A percentile compares a stretch with the other conserved stretches of the same genome.
These are phyloP conservation scores for Phymanthus crucifer DNA, from an alignment of 92 coral and sea anemone species.

Conservation along the genomic window DNA sequence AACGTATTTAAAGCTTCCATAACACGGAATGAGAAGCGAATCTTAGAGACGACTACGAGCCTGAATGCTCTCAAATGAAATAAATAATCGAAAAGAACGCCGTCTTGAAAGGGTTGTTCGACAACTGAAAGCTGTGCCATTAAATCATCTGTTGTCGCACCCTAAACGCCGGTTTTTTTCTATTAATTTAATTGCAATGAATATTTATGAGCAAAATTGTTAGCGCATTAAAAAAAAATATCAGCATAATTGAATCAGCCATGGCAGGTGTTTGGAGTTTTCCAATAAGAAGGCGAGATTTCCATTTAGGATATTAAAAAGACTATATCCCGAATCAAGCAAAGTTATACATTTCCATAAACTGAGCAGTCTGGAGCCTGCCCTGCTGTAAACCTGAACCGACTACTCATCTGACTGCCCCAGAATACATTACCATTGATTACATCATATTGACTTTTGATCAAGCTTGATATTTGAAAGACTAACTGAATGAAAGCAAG, in stretches of 20 bases:
- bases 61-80: not conserved
- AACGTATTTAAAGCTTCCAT: constrained; percentile 5
- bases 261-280: not conserved
- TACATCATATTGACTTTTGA: not conserved
- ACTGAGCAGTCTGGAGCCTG: not conserved
- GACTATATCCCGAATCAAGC: not conserved
- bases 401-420: not conserved
- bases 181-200: not conserved
- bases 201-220: not conserved
- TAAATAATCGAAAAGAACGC: not conserved
- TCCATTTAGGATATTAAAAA: not conserved
- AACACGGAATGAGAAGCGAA: not conserved
- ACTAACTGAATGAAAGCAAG: not conserved
- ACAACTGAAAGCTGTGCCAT: not conserved
- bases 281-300: not conserved
- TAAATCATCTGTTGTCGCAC: not conserved
- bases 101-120: not conserved
- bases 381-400: not conserved
- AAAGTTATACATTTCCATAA: not conserved
- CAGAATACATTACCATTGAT: not conserved
- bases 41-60: not conserved
- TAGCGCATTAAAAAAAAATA: not conserved
- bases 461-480: not conserved
- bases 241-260: not conserved
- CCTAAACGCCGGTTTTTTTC: not conserved